These are phyloP conservation scores for Chirona hameri DNA, from an alignment of 2,888 invertebrate genomes.

Conservation along the genomic window DNA sequence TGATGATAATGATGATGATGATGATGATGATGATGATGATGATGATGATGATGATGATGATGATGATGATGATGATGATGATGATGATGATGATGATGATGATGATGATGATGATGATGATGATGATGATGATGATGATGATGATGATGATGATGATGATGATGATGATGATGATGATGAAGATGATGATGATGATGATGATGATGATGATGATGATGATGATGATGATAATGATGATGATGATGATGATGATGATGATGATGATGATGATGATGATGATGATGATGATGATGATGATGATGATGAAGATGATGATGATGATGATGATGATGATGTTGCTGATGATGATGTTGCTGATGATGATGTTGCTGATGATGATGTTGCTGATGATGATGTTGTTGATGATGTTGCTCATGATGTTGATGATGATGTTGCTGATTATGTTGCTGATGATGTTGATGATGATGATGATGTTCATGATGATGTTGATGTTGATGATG, in stretches of 20 bases:
- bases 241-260: not conserved
- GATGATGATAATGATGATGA: constrained; percentile 10
- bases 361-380: no score
- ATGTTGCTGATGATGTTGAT: no score
- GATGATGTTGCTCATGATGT: no score
- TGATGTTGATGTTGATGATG: not conserved
- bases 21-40: constrained; percentile 2
- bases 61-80: constrained; percentile 22
- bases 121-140: constrained; percentile 11
- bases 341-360: no score
- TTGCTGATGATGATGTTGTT: no score
- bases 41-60: constrained; percentile 3
- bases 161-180: constrained; percentile 2
- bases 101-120: constrained; percentile 2
- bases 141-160: constrained; percentile 13
- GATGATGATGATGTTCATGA: constrained; percentile 3
- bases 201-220: constrained; percentile 24
- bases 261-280: constrained; percentile 9
- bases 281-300: not conserved
- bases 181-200: constrained; percentile 6
- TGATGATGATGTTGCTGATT: no score
- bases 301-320: constrained; percentile 1
- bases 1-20: constrained; percentile 8
- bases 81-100: constrained; percentile 13
- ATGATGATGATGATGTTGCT: no score